Evolutionary conservation across 2,113 vertebrate species (phyloP), one percentile per base, ranked within the genome.

Genomic region (Mastomys coucha): DNA sequence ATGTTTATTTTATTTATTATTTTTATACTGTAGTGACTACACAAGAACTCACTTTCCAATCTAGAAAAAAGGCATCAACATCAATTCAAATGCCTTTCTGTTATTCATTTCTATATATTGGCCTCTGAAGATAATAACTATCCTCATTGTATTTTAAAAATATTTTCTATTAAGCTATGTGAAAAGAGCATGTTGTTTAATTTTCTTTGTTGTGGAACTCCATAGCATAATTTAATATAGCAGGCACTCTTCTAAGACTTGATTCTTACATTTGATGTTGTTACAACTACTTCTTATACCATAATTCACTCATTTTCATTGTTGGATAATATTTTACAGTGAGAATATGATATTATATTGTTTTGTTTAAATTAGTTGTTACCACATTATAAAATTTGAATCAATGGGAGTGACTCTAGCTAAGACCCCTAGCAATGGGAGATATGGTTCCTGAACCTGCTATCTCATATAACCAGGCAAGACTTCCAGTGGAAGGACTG

Each of bases 231-330:
- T 7, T 63, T 89, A 73, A 89, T 78, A 2, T 51, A 85, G 20
- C 63, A 88, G 56, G 17, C 72, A 4, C 7, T 84, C 53, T 89
- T 88, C 39, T 95, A 67, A 86, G 26, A 89, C 28, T 93, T 88
- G 28, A 56, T 91, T 93, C 81, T 91, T 91, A 77, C 11, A 31
- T 77, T 51, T 94, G 76, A 51, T 72, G 36, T 60, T 72, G 24
- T 95, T 91, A 75, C 51, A 70, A 65, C 76, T 76, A 10, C 33
- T 73, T 49, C 7, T 33, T 77, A 49, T 84, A 86, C 5, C 81
- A 70, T 76, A 81, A 17, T 86, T 96, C 16, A 70, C 60, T 96
- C 80, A n/a, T 75, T 92, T 85, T 87, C 19, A 20, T 39, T 92
- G 49, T 70, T 92, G 26, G 45, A 17, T 87, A 88, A 92, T 76